phyloP scores from a whole-genome alignment of 1,140 invertebrate species.

The Hycleus cichorii region DNA sequence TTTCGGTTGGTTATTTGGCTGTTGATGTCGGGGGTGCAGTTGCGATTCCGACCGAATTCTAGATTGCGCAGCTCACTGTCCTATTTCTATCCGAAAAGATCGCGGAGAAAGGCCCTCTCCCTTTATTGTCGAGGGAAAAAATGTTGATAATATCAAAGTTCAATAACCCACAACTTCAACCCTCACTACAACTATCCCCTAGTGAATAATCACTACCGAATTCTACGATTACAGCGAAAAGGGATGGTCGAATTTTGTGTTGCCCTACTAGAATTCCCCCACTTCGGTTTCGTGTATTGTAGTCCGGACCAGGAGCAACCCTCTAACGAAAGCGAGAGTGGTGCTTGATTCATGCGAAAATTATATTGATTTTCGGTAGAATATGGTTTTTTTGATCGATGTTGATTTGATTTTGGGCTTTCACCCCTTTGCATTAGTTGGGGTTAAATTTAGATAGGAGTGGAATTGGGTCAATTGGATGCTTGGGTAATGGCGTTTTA shows the following conservation, averaged over 20 bases:
- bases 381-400: background rate
- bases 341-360: slow-evolving; percentile 3
- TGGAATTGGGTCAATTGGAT: background rate
- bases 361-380: no score
- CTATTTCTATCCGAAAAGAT: background rate
- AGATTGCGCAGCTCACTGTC: background rate
- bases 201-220: slow-evolving; percentile 15
- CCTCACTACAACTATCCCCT: slow-evolving; percentile 3
- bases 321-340: slow-evolving; percentile 19
- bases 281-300: background rate
- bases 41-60: no score
- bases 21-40: no score
- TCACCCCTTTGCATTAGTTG: background rate
- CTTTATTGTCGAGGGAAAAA: background rate
- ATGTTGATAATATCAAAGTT: background rate
- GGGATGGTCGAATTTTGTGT: background rate
- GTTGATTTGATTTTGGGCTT: background rate
- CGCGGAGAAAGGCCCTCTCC: slow-evolving; percentile 1
- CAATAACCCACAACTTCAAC: background rate
- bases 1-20: no score
- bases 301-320: slow-evolving; percentile 9
- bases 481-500: background rate
- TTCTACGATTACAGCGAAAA: no score
- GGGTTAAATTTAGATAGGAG: background rate
- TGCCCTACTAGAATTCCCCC: slow-evolving; percentile 14